These are phyloP conservation scores for Philhelius pedissequus DNA, from an alignment of 2,888 invertebrate genomes.

Conservation along the genomic window DNA sequence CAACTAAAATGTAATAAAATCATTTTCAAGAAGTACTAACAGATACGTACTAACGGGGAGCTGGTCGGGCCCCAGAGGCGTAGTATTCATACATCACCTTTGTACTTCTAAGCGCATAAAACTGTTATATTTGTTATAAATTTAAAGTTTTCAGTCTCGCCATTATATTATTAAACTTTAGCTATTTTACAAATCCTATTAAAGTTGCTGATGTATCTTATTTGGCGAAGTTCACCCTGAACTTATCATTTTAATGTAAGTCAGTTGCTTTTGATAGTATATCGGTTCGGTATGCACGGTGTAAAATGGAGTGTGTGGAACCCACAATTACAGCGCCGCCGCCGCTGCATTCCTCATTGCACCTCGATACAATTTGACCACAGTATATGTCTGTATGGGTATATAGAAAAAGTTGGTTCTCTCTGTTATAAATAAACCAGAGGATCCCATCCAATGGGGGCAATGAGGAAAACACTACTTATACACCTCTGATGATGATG, in stretches of 20 bases:
- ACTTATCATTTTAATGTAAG: constrained; percentile 22
- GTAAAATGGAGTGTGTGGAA: constrained; percentile 69
- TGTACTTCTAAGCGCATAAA: too few relatives aligned
- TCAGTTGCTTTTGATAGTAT: constrained; percentile 9
- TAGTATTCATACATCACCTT: too few relatives aligned
- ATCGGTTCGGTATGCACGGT: constrained; percentile 41
- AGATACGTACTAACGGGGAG: too few relatives aligned
- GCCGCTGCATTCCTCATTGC: constrained; percentile 65
- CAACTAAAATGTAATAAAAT: too few relatives aligned
- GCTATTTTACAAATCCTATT: too few relatives aligned
- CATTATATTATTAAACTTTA: too few relatives aligned
- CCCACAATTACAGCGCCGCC: constrained; percentile 68
- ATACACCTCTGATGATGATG: constrained; percentile 33
- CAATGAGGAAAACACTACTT: neutral
- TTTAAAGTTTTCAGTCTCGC: too few relatives aligned
- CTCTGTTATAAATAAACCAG: neutral
- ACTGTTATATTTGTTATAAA: too few relatives aligned
- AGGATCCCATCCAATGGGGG: neutral
- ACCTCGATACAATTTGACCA: constrained; percentile 59
- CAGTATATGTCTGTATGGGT: neutral
- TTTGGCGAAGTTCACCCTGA: neutral
- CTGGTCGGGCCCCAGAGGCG: too few relatives aligned
- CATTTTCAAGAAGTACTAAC: too few relatives aligned
- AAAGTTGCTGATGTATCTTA: neutral
- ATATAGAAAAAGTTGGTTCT: neutral